Base-by-base conservation (phyloP, 2,113 vertebrate species). In the Oryzias celebensis region DNA sequence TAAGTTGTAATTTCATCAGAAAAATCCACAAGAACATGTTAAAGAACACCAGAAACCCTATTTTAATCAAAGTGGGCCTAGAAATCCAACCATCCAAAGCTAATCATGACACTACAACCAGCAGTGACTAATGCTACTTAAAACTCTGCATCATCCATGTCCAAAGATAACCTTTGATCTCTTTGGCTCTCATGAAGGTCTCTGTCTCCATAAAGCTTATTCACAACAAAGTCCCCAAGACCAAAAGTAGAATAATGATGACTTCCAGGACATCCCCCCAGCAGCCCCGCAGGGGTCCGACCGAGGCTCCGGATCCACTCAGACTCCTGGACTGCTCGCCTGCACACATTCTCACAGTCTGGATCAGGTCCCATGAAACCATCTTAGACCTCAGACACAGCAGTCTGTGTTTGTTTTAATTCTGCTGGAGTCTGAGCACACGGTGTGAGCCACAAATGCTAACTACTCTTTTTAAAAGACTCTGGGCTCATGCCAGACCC, bases 401-500 rank as follows among this genome's bases (percentile, higher is more conserved):
- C 52, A 54, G 66, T 44, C 51, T 58, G 61, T 52, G 42, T 48
- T 59, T 61, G 57, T 63, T 52, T 71, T 22, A 67, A 68, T 62
- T 65, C 70, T 79, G 66, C 61, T 59, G 70, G 26, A 68, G 77
- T n/a, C 44, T 54, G 2, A 2, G 36, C 26, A 60, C 15, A 14
- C 56, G 56, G 66, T 7, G 57, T 14, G 43, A 66, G 62, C 60
- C 68, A 71, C 54, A 78, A 75, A 20, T 58, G 49, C 54, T 75
- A 78, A 81, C 79, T 74, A 71, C 20, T 49, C 73, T 77, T 77
- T 88, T 84, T 74, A 80, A 62, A n/a, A 61, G 57, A 28, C 55
- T 4, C 14, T 52, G 45, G 52, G 59, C 69, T 77, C 58, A 61
- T 71, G 65, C 71, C 71, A 70, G 82, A 52, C 62, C 53, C 51